Evolutionary conservation across 2,888 invertebrate species (phyloP).

Genomic region (Heliconius sara): DNA sequence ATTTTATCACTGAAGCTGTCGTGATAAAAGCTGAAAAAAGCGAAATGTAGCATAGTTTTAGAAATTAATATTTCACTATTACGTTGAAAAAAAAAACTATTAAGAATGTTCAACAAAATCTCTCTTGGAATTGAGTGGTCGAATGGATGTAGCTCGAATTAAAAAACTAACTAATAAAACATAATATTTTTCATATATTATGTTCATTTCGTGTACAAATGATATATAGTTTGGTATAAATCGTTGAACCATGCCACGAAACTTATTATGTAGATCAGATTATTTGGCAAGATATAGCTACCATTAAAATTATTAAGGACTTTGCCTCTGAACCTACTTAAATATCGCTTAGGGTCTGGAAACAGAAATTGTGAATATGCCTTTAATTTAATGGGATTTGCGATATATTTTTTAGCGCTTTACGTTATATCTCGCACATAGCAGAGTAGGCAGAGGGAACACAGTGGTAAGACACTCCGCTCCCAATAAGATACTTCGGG

Average conservation of each 20-base stretch:
- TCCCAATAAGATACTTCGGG: no score
- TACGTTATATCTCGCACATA: no score
- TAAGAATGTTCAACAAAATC: neutral
- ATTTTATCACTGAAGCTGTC: neutral
- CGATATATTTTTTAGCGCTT: neutral
- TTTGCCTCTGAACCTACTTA: constrained; percentile 15
- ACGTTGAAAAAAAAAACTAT: no score
- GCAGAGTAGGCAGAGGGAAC: no score
- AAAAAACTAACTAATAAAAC: neutral
- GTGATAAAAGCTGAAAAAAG: neutral
- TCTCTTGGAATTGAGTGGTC: neutral
- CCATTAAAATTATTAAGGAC: constrained; percentile 33
- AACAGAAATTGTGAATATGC: constrained; percentile 11
- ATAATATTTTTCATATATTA: neutral
- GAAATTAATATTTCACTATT: neutral
- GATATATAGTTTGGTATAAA: neutral
- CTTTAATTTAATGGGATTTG: constrained; percentile 11
- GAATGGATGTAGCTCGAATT: neutral
- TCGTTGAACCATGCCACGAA: constrained; percentile 48
- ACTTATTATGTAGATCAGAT: constrained; percentile 41
- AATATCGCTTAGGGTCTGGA: constrained; percentile 21
- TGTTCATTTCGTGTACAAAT: neutral
- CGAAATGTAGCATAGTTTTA: neutral
- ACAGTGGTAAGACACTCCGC: no score
- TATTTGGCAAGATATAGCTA: constrained; percentile 31